Evolutionary conservation across 2,888 invertebrate species (phyloP), one percentile per base, ranked within the genome.

Genomic region (Hirtodrosophila histrioides): DNA sequence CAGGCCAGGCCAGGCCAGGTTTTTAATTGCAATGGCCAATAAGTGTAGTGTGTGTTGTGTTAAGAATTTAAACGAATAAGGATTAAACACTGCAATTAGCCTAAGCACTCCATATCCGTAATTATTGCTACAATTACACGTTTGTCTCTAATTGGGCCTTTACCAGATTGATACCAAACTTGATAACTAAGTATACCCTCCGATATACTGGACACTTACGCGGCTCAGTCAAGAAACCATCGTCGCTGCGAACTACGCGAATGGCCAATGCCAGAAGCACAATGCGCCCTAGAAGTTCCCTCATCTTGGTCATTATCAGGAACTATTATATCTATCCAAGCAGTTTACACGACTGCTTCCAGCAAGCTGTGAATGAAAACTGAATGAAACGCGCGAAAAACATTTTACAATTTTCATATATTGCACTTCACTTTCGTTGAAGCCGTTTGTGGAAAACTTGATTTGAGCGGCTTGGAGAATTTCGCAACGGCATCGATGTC

Each of bases 161-260:
- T 24, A 29, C 23, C 43, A 44, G 17, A n/a, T 33, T n/a, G n/a
- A n/a, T n/a, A n/a, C n/a, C n/a, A n/a, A 36, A 27, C 37, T 11
- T 46, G 33, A 37, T 10, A 49, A 17, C 17, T 17, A 17, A 17
- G 17, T 17, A 17, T 17, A 17, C 17, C 17, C 17, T 17, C 17
- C 17, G 2, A 1, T 17, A 17, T 17, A 55, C 65, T 62, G 62
- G 35, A 56, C 57, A 93, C 77, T 90, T 89, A 90, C 89, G 89
- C 80, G 89, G 86, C 71, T 89, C 88, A 17, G 84, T 89, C 61
- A 89, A 46, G 69, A 83, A 89, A 31, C 55, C 78, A 29, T 88
- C 84, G n/a, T 88, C 82, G 53, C 64, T 58, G 58, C 63, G 68
- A 54, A 54, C 77, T 4, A 48, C 9, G 8, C 48, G 27, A 12